A percentile compares a stretch with the other conserved stretches of the same genome.
These are phyloP conservation scores for Corythoichthys intestinalis DNA, from an alignment of 2,113 vertebrate genomes.

Conservation along the genomic window DNA sequence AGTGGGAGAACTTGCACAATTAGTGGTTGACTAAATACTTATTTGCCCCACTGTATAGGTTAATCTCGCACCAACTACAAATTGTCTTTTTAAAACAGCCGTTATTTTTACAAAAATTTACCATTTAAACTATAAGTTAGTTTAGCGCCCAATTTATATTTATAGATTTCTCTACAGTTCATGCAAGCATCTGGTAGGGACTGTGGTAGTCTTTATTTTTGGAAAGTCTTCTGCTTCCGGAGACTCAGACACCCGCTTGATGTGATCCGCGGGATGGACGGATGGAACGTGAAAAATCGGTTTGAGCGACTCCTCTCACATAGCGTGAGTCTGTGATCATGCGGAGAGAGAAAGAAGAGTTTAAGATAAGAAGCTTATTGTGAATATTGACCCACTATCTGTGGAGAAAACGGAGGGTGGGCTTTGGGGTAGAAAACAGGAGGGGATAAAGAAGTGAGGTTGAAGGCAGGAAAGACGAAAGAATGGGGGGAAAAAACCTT, in stretches of 20 bases:
- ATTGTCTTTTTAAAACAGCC: too few relatives aligned
- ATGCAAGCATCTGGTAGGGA: neutral
- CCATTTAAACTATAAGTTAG: too few relatives aligned
- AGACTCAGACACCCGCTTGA: neutral
- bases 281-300: constrained; percentile 5
- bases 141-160: too few relatives aligned
- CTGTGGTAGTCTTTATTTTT: neutral
- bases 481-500: constrained; percentile 34
- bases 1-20: too few relatives aligned
- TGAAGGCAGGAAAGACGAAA: constrained; percentile 8
- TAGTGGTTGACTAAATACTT: too few relatives aligned
- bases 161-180: neutral
- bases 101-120: too few relatives aligned
- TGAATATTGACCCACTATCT: constrained; percentile 29
- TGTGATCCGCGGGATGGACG: constrained; percentile 1
- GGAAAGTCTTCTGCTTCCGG: neutral
- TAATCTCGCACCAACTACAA: too few relatives aligned
- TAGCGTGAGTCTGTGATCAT: constrained; percentile 16
- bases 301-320: constrained; percentile 11
- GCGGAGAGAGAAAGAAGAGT: constrained; percentile 30
- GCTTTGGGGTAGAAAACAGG: neutral
- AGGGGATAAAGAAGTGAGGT: constrained; percentile 16
- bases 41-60: too few relatives aligned
- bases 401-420: neutral
- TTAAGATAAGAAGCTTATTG: constrained; percentile 63